These are phyloP conservation scores for Hemibagrus guttatus DNA, from an alignment of 2,797 vertebrate genomes.

Conservation along the genomic window DNA sequence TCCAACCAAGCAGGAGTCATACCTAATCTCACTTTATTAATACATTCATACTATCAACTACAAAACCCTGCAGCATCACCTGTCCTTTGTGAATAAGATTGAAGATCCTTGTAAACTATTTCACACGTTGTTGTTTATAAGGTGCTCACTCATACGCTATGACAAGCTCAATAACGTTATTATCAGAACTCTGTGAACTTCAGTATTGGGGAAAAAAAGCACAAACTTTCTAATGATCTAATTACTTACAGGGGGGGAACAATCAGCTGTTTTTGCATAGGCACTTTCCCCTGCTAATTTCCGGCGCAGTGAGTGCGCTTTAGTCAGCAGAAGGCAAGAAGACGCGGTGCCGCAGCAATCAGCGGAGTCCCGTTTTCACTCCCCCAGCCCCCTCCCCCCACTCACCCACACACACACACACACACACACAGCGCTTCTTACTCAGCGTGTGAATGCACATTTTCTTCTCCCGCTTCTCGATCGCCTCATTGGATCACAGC, in stretches of 20 bases:
- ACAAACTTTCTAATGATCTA: constrained; percentile 12
- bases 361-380: constrained; percentile 43
- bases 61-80: not conserved
- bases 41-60: not conserved
- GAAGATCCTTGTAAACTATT: not conserved
- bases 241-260: constrained; percentile 27
- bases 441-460: constrained; percentile 29
- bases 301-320: constrained; percentile 38
- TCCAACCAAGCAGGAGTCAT: not conserved
- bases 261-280: constrained; percentile 46
- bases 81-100: not conserved
- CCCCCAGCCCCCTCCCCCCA: constrained; percentile 3
- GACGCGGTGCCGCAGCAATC: constrained; percentile 48
- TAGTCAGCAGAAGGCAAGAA: constrained; percentile 47
- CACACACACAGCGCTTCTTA: constrained; percentile 13
- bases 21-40: not conserved
- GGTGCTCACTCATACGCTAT: not conserved
- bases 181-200: not conserved
- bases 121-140: not conserved
- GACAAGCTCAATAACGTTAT: not conserved
- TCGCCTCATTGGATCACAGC: constrained; percentile 42
- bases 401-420: not conserved
- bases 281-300: constrained; percentile 36
- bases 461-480: constrained; percentile 10
- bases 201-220: constrained; percentile 9